Percentiles rank a stretch among this genome's conserved stretches.
These are phyloP conservation scores for Albula glossodonta DNA, from an alignment of 2,113 vertebrate species.

Conservation along the genomic window DNA sequence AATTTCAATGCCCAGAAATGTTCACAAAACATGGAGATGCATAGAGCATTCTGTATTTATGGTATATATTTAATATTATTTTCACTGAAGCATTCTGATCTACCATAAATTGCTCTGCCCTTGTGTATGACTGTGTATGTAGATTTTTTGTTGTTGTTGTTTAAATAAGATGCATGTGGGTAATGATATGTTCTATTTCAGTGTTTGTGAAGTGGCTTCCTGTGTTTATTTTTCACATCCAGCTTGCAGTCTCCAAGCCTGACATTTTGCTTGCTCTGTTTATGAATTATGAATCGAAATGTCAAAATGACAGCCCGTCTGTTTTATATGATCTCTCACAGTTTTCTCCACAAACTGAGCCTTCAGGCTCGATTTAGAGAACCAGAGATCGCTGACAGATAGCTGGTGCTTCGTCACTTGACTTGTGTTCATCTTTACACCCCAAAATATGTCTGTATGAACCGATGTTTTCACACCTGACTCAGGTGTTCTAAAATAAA, in stretches of 20 bases:
- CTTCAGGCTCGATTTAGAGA: background rate
- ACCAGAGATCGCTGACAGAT: slow-evolving; percentile 4
- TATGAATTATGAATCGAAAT: slow-evolving; percentile 10
- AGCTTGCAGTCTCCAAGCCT: background rate
- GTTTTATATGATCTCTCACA: slow-evolving; percentile 5
- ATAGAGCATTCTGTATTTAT: too few relatives aligned
- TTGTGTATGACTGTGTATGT: too few relatives aligned
- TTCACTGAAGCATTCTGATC: too few relatives aligned
- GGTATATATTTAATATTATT: too few relatives aligned
- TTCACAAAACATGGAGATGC: too few relatives aligned
- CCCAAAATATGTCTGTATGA: background rate
- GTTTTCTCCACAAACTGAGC: background rate
- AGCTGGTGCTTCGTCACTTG: background rate
- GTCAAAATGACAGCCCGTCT: background rate
- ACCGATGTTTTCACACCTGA: background rate
- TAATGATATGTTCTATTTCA: too few relatives aligned
- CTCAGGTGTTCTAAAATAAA: background rate
- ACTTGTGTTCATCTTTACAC: background rate
- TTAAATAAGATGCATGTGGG: too few relatives aligned
- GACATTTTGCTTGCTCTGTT: background rate
- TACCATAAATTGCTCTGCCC: too few relatives aligned
- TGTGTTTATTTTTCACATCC: too few relatives aligned
- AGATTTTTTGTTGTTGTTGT: too few relatives aligned
- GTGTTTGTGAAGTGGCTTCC: too few relatives aligned
- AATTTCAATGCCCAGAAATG: too few relatives aligned